phyloP scores from a whole-genome alignment of 2,888 invertebrate species.

The Drosophila algonquin region DNA sequence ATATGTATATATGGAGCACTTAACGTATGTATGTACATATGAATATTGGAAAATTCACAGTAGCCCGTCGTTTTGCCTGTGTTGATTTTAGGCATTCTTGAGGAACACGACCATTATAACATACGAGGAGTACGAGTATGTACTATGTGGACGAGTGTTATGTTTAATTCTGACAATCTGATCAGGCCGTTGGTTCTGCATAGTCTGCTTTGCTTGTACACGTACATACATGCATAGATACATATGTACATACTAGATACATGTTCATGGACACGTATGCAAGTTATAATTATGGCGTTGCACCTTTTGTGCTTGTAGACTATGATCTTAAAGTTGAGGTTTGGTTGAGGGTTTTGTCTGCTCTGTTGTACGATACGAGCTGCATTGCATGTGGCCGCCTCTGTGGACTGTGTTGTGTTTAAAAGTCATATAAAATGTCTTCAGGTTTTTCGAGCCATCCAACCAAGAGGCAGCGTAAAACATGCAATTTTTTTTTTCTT shows the following conservation, averaged over 20 bases:
- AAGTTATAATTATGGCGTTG: slow-evolving; percentile 61
- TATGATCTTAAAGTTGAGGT: slow-evolving; percentile 43
- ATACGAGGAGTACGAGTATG: neutral
- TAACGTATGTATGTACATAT: neutral
- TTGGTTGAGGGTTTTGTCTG: slow-evolving; percentile 5
- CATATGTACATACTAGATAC: slow-evolving; percentile 7
- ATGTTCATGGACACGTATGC: slow-evolving; percentile 57
- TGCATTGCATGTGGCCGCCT: slow-evolving; percentile 30
- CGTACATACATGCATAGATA: neutral
- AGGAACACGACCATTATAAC: neutral
- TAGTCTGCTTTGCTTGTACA: neutral
- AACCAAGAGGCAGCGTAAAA: neutral
- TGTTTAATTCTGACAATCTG: neutral
- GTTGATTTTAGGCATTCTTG: neutral
- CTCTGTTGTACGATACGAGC: neutral
- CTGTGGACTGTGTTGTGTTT: slow-evolving; percentile 25
- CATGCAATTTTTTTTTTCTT: neutral
- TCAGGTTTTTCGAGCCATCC: neutral
- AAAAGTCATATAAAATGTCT: slow-evolving; percentile 11
- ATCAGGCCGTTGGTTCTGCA: neutral
- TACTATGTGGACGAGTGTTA: neutral
- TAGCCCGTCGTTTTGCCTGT: neutral
- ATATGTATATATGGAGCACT: neutral
- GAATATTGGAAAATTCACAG: slow-evolving; percentile 1
- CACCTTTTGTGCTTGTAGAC: slow-evolving; percentile 47